A percentile compares a stretch with the other conserved stretches of the same genome.
phyloP scores from a whole-genome alignment of 2,113 vertebrate genomes.

The Delphinus delphis region DNA sequence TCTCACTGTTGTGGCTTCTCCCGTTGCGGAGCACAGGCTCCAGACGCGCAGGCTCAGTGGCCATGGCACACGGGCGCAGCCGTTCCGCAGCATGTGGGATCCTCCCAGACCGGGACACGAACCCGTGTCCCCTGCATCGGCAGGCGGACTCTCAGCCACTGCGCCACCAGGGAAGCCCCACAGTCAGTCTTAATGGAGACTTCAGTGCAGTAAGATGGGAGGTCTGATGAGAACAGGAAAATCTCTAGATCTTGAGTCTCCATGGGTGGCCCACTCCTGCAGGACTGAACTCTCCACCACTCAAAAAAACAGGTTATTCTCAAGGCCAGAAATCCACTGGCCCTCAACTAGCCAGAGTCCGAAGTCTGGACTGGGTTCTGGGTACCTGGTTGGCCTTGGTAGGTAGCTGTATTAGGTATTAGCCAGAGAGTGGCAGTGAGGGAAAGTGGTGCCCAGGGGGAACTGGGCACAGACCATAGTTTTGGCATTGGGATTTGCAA shows the following conservation, averaged over 20 bases:
- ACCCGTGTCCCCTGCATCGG: too few relatives aligned
- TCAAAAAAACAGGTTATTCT: background rate
- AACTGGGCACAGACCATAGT: background rate
- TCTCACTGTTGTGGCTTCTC: too few relatives aligned
- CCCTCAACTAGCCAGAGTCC: background rate
- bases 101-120: too few relatives aligned
- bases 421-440: background rate
- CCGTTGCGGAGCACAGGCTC: too few relatives aligned
- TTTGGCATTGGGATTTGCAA: background rate
- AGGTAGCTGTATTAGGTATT: background rate
- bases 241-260: background rate
- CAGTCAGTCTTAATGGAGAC: background rate
- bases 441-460: background rate
- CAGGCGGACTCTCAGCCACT: too few relatives aligned
- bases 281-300: background rate
- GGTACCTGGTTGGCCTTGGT: background rate
- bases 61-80: too few relatives aligned
- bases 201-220: background rate
- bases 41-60: too few relatives aligned
- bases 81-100: too few relatives aligned
- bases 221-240: background rate
- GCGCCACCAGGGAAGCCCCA: too few relatives aligned
- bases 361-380: background rate
- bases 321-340: background rate
- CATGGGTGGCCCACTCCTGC: background rate